Base-by-base conservation (phyloP, 1,140 invertebrate genomes). In the Aphidius ervi region DNA sequence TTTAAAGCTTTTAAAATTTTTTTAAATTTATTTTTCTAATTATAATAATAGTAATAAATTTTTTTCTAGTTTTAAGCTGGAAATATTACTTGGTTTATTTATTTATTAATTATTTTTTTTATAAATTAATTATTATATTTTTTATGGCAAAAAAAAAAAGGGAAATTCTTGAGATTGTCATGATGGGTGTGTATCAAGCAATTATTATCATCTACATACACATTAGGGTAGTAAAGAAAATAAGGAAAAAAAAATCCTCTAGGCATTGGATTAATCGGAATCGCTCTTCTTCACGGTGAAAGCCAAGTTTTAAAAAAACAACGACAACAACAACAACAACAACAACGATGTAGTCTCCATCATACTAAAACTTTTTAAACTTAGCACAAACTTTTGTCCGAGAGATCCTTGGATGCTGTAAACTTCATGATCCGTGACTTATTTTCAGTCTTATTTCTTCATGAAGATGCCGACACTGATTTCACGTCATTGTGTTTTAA, bases 191-290 rank as follows among this genome's bases (percentile, higher is more conserved):
- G 9, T 68, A 75, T 72, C 70, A 72, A 77, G 71, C 74, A 77
- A 77, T 78, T 78, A 77, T 78, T 71, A 75, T 69, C 67, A 69
- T 69, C 72, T 72, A 74, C 73, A 48, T 16, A 16, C 16, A 16
- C 16, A 16, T 16, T 16, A 16, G 16, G 16, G 16, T 16, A 16
- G 16, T 16, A 16, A 16, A 16, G 16, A 16, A 16, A 16, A 16
- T 16, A 16, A 16, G 16, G 16, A n/a, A 75, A 75, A 61, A 72
- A 69, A 62, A 70, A 70, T n/a, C 40, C 72, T 70, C 66, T 68
- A 71, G 70, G 72, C 71, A 68, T 69, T 67, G 68, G 72, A 75
- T 76, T 78, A 76, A 76, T 78, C 74, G 71, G 73, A 74, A 75
- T 74, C 74, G 72, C 72, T 76, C 73, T 71, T 70, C 70, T 71